These are phyloP conservation scores for Nymphicus hollandicus DNA, from an alignment of 2,113 vertebrate species.

Conservation along the genomic window DNA sequence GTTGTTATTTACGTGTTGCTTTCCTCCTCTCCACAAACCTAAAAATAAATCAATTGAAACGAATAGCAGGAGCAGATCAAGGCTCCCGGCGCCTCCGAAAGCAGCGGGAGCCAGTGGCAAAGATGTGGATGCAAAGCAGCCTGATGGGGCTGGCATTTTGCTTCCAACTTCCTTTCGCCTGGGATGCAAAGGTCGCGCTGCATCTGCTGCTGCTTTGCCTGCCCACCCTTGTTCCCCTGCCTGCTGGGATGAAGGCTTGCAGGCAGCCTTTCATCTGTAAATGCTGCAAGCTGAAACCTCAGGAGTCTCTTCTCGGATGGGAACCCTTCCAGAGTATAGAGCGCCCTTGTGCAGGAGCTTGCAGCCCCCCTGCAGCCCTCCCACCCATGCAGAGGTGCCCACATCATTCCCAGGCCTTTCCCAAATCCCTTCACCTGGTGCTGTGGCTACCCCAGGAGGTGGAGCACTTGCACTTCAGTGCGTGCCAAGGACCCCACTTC, in stretches of 20 bases:
- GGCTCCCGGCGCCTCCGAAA: not conserved
- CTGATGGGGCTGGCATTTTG: not conserved
- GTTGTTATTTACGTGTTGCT: not conserved
- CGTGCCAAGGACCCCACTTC: not conserved
- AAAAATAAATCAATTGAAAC: not conserved
- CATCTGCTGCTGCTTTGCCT: not conserved
- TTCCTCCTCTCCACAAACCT: not conserved
- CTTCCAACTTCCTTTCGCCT: not conserved
- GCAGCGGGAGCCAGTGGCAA: not conserved
- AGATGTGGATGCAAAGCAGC: not conserved
- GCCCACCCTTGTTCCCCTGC: not conserved
- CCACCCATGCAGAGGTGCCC: not conserved
- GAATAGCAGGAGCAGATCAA: not conserved
- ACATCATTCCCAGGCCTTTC: not conserved
- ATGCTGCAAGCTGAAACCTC: not conserved
- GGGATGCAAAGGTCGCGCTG: not conserved
- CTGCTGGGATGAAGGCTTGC: not conserved
- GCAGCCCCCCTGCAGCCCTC: not conserved
- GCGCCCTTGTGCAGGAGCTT: not conserved
- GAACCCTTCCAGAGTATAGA: not conserved
- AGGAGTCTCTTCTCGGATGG: rapidly evolving
- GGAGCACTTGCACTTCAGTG: not conserved
- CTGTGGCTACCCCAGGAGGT: not conserved
- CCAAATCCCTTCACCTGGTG: not conserved
- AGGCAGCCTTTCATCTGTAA: not conserved